Conservation (phyloP, 2,888 invertebrate species). For the Drosophila barbarae region DNA sequence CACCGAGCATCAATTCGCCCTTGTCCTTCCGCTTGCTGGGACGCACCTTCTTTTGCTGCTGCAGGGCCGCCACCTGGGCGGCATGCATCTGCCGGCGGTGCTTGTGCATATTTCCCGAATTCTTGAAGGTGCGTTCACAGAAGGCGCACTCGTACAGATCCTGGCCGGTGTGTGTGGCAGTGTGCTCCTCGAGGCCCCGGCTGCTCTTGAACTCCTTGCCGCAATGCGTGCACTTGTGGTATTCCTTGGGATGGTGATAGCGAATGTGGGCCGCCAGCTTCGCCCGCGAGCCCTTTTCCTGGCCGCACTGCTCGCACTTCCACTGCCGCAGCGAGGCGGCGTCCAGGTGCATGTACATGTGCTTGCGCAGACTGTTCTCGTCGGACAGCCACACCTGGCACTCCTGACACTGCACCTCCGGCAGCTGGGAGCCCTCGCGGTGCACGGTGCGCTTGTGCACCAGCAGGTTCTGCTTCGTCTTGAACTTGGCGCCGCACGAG, state of each 20-base stretch:
- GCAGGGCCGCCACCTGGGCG: slow-evolving; percentile 40
- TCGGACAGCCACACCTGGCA: slow-evolving; percentile 48
- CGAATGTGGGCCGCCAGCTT: slow-evolving; percentile 43
- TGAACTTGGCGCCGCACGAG: slow-evolving; percentile 46
- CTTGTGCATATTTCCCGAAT: slow-evolving; percentile 75
- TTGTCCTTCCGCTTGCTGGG: slow-evolving; percentile 41
- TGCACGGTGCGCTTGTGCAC: slow-evolving; percentile 46
- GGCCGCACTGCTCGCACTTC: slow-evolving; percentile 47
- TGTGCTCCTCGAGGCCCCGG: slow-evolving; percentile 64
- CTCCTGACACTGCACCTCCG: slow-evolving; percentile 45
- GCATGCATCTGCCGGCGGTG: slow-evolving; percentile 74
- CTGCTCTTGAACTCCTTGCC: slow-evolving; percentile 47
- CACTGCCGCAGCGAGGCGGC: slow-evolving; percentile 35
- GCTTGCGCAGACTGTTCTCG: slow-evolving; percentile 41
- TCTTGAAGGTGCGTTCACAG: slow-evolving; percentile 75
- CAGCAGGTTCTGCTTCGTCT: slow-evolving; percentile 49
- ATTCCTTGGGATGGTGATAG: slow-evolving; percentile 47
- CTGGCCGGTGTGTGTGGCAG: slow-evolving; percentile 75
- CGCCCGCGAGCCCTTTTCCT: slow-evolving; percentile 38
- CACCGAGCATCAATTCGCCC: slow-evolving; percentile 22
- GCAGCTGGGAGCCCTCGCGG: slow-evolving; percentile 41
- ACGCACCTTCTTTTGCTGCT: slow-evolving; percentile 36
- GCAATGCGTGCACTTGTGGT: slow-evolving; percentile 46
- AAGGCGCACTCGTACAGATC: slow-evolving; percentile 73
- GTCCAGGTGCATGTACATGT: slow-evolving; percentile 45